A percentile compares a stretch with the other conserved stretches of the same genome.
phyloP scores from a whole-genome alignment of 2,113 vertebrate genomes.

The Centropus bengalensis region DNA sequence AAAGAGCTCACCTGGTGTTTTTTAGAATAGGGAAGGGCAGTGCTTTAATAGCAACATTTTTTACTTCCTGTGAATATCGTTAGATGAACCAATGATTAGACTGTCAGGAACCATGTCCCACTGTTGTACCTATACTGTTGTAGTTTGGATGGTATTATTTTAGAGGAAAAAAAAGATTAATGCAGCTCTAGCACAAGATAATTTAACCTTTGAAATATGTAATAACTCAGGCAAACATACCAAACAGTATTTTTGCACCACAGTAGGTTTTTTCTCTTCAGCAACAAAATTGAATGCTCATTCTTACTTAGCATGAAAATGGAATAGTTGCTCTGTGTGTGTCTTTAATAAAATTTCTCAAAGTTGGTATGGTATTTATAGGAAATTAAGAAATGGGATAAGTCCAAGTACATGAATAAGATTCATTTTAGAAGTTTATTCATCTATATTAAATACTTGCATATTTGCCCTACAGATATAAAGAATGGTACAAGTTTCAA shows the following conservation, averaged over 20 bases:
- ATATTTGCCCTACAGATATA: not conserved
- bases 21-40: not conserved
- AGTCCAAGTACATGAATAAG: rapidly evolving
- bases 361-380: not conserved
- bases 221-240: not conserved
- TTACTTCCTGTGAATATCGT: not conserved
- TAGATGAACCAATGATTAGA: constrained; percentile 19
- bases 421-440: not conserved
- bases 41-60: not conserved
- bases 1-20: constrained; percentile 29
- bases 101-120: not conserved
- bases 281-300: not conserved
- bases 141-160: not conserved
- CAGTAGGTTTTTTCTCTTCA: not conserved
- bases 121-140: not conserved
- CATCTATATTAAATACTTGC: not conserved
- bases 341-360: not conserved
- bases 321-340: not conserved
- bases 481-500: not conserved
- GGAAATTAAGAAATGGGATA: not conserved
- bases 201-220: not conserved
- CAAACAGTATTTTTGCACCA: not conserved
- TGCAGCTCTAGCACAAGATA: not conserved
- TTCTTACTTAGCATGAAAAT: not conserved
- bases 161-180: not conserved